A percentile compares a stretch with the other conserved stretches of the same genome.
Evolutionary conservation across 2,113 vertebrate genomes (phyloP).

Genomic region (Eurystomus gularis): DNA sequence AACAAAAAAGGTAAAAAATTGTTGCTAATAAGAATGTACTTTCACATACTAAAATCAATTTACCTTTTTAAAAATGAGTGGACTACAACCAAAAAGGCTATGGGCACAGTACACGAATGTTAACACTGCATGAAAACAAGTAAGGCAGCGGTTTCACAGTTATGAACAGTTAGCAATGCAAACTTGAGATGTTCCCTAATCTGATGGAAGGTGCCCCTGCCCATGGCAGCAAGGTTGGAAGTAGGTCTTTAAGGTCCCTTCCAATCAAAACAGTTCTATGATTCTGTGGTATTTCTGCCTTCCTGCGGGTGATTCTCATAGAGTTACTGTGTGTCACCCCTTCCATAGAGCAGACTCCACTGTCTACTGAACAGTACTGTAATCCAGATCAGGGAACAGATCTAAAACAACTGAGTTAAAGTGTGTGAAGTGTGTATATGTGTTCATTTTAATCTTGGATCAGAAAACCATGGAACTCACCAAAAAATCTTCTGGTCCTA

Average conservation of each 20-base stretch:
- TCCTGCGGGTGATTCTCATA: neutral
- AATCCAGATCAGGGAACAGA: neutral
- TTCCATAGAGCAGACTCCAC: rapidly evolving
- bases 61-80: neutral
- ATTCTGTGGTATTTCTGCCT: neutral
- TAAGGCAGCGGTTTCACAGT: neutral
- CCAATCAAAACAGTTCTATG: neutral
- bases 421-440: neutral
- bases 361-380: neutral
- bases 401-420: neutral
- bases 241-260: neutral
- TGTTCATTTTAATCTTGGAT: neutral
- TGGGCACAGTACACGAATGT: neutral
- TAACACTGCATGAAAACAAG: neutral
- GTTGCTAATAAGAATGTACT: neutral
- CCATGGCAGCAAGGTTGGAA: neutral
- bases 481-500: neutral
- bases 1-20: neutral
- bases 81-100: neutral
- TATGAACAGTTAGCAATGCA: neutral
- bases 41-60: neutral
- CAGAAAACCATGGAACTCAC: neutral
- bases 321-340: neutral
- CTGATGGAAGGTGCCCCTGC: neutral
- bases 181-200: neutral